Base-by-base conservation (phyloP, 37 sponge, comb jelly and placozoan genomes). In the Cliona cf. orientalis region DNA sequence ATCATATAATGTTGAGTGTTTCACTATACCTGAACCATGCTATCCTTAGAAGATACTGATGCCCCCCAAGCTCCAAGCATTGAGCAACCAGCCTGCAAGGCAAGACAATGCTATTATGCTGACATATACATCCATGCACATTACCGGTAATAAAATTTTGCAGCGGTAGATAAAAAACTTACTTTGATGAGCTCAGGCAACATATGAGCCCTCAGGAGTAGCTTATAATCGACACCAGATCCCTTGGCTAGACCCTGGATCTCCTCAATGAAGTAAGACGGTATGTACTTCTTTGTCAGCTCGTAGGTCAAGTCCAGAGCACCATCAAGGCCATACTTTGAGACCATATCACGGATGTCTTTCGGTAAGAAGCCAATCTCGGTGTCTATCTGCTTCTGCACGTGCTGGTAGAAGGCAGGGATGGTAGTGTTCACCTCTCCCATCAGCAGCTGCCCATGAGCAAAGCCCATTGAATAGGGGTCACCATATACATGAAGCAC, bases 31-130 rank as follows among this genome's bases (percentile, higher is more conserved):
- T 44, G 28, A 85, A 79, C 79, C 78, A 79, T 38, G 44, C 44
- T 71, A 86, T 69, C 45, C 64, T 66, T 43, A 73, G 61, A 36
- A 58, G 56, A 41, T 77, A 56, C 55, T 29, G 90, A 62, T 1
- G 40, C 28, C 9, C 90, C 84, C 90, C 90, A 89, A 31, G 74
- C 82, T 5, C 90, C 90, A 28, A 89, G 55, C 90, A 89, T 89
- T 22, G 90, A 89, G 36, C 90, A 89, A 38, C 80, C 75, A 58
- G 89, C 89, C 73, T 72, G 33, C 3, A 71, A 23, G 45, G 31
- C 21, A 36, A 4, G 17, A 31, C 9, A 40, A 68, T 49, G 53
- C 9, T 49, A 49, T 49, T 49, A 14, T 49, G 53, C 14, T 49
- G 9, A 14, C 53, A 19, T 19, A 7, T n/a, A 62, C 22, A 21